Evolutionary conservation across 2,797 vertebrate species (phyloP).

Genomic region (Sandelia bainsii): DNA sequence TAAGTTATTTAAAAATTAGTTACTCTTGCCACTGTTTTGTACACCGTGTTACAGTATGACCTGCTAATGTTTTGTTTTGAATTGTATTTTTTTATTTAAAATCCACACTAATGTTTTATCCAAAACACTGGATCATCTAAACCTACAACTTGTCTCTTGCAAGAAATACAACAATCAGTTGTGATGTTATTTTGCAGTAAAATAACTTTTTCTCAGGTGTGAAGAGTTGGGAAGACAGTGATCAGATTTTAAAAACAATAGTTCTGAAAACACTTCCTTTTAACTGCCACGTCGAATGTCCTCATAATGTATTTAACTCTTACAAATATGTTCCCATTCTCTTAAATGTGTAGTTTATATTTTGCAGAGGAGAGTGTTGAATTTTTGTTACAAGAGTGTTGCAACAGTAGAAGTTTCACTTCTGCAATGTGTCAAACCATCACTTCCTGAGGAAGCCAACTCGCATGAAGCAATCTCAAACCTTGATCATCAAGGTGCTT

Average conservation of each 20-base stretch:
- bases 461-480: constrained; percentile 18
- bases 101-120: neutral
- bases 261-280: neutral
- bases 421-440: constrained; percentile 53
- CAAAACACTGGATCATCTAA: neutral
- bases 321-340: neutral
- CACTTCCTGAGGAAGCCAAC: constrained; percentile 74
- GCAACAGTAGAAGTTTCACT: constrained; percentile 67
- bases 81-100: neutral
- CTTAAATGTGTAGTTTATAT: neutral
- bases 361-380: neutral
- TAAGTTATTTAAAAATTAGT: neutral
- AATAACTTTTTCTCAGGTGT: neutral
- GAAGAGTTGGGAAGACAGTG: neutral
- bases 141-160: neutral
- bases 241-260: neutral
- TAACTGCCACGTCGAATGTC: neutral
- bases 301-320: neutral
- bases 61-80: neutral
- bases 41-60: neutral
- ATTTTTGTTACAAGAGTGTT: constrained; percentile 27
- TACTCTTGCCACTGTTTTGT: neutral
- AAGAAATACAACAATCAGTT: neutral
- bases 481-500: constrained; percentile 4
- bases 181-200: neutral